Evolutionary conservation across 2,888 invertebrate species (phyloP), one percentile per base, ranked within the genome.

Genomic region (Drosophila aldrichi): DNA sequence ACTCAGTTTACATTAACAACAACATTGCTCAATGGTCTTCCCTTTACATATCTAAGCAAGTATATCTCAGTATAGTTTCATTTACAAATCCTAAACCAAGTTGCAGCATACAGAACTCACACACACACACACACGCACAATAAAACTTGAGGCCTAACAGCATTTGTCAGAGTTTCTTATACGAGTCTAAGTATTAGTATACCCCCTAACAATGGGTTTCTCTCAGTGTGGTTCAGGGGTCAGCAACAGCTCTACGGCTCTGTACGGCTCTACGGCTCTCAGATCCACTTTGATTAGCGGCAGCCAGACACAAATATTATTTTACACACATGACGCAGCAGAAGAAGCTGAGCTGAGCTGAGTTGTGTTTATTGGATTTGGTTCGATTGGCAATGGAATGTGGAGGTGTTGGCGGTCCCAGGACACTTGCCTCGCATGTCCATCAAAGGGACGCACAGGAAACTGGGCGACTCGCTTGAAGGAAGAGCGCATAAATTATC

Each of bases 401-500:
- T 1, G 32, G 12, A 20, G 49, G 18, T 49, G 32, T 69, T 66
- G 56, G 55, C 57, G 49, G 71, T 81, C 76, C 82, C 77, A 75
- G 64, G 81, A 74, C 77, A 80, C 56, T 83, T 82, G 72, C 74
- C 67, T 58, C 61, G 82, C 74, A 83, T 88, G 88, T 89, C 87
- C 87, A 89, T 89, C 89, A 87, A 82, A 87, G 63, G 65, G 54
- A 54, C 36, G 68, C 8, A 52, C 61, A 46, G 57, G 65, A 73
- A 72, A 79, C 74, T 29, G 41, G 36, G 69, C 57, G 52, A 52
- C 12, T 38, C 54, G 54, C 54, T 18, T 65, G 67, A 70, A 16
- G 12, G 73, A 78, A 74, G 72, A 34, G 58, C 89, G 86, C 85
- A 87, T 87, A 87, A 89, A 87, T 87, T 87, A 87, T 87, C 86